Base-by-base conservation (phyloP, 2,888 invertebrate species). In the Lithophane semibrunnea region DNA sequence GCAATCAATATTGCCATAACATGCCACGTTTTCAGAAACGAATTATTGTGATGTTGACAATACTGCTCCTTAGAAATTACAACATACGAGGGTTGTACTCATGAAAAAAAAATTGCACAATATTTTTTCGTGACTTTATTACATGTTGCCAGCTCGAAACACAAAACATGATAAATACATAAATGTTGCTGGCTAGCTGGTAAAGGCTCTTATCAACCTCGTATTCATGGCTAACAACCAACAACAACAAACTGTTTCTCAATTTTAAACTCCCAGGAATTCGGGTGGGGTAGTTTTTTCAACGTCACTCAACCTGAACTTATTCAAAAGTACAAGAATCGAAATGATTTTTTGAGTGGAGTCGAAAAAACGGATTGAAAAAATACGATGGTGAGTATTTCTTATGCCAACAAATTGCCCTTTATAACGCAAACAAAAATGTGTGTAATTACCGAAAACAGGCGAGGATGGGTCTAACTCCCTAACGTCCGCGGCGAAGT, bases 381-480 rank as follows among this genome's bases (percentile, higher is more conserved):
- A 21, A 67, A 67, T 16, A 67, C 5, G 21, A 21, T 21, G 3
- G 18, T 66, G 3, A 21, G 9, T 54, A n/a, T n/a, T 37, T 10
- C 3, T 42, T n/a, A 8, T 21, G 21, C 74, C 83, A 86, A 64
- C 4, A 91, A 87, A 92, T 91, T 89, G 89, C 80, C 88, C 83
- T 77, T 77, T 42, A 64, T 54, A 58, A 58, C 77, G 92, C 92
- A 92, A 93, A 89, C 79, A 77, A 84, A 91, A 93, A 91, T 47
- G 88, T 79, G 89, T 88, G 88, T 92, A 91, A 87, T 96, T 97
- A 97, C 97, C 96, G 92, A 97, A 97, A 89, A 94, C 90, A 88
- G 97, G 96, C 93, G 97, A 96, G 84, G 94, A 92, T 86, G 96
- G 96, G 92, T 97, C 96, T 89, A 97, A 95, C 92, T 96, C 96